Evolutionary conservation across 2,113 vertebrate species (phyloP).

Genomic region (Anguilla rostrata): DNA sequence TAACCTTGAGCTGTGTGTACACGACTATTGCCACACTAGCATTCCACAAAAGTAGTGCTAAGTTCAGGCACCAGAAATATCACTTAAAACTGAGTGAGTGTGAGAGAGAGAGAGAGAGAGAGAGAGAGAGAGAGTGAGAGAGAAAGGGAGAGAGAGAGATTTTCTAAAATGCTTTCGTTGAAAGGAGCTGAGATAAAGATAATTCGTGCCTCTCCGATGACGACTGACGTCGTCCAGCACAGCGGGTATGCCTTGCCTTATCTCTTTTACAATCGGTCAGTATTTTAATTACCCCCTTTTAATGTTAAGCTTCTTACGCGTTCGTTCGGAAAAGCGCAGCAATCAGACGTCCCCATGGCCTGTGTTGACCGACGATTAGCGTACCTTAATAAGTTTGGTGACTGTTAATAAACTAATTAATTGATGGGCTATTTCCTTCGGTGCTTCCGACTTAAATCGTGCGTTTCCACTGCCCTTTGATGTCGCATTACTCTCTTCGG

Average conservation of each 20-base stretch:
- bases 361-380: constrained; percentile 33
- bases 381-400: constrained; percentile 47
- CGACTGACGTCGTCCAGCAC: no score
- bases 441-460: constrained; percentile 55
- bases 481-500: not conserved
- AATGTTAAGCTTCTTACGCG: not conserved
- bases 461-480: constrained; percentile 47
- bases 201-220: no score
- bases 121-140: no score
- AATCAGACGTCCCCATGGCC: not conserved
- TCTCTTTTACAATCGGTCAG: not conserved
- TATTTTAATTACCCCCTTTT: not conserved
- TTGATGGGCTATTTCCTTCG: constrained; percentile 60
- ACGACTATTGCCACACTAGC: not conserved
- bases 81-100: not conserved
- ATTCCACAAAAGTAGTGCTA: not conserved
- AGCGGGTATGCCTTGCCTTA: no score
- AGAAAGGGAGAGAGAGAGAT: no score
- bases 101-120: no score
- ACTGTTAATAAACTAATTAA: constrained; percentile 58
- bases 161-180: no score
- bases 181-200: no score
- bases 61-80: not conserved
- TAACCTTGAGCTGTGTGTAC: not conserved
- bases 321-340: not conserved